A percentile compares a stretch with the other conserved stretches of the same genome.
Evolutionary conservation across 2,797 vertebrate species (phyloP).

Genomic region (Todus mexicanus): DNA sequence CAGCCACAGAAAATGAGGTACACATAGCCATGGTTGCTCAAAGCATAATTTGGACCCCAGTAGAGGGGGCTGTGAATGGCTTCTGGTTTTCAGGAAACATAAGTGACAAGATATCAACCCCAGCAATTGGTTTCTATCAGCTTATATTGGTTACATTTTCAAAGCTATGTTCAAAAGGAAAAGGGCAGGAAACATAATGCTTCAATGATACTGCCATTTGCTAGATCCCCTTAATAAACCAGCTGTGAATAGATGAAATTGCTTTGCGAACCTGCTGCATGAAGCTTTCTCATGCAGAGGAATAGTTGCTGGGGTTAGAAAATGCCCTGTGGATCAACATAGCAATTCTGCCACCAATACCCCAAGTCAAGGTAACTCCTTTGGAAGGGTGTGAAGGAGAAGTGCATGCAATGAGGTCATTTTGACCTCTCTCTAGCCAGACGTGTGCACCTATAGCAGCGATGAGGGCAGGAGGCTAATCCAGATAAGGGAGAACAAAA

Average conservation of each 20-base stretch:
- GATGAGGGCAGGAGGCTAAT: not conserved
- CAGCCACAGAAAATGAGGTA: not conserved
- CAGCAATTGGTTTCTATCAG: constrained; percentile 37
- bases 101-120: constrained; percentile 49
- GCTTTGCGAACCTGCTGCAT: constrained; percentile 39
- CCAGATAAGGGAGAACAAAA: constrained; percentile 37
- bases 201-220: constrained; percentile 46
- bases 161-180: constrained; percentile 44
- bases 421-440: constrained; percentile 17
- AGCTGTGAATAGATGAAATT: constrained; percentile 46
- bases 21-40: not conserved
- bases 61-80: not conserved
- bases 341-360: not conserved
- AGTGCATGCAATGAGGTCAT: not conserved
- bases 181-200: constrained; percentile 48
- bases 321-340: not conserved
- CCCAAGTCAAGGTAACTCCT: not conserved
- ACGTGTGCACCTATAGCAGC: not conserved
- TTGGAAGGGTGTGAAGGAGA: not conserved
- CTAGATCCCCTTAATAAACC: constrained; percentile 48
- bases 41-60: not conserved
- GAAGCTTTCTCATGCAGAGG: not conserved
- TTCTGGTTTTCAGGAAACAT: constrained; percentile 48
- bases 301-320: not conserved
- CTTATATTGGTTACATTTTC: constrained; percentile 48